Base-by-base conservation (phyloP, 1,140 invertebrate species). In the Pseudachorutes palmiensis region DNA sequence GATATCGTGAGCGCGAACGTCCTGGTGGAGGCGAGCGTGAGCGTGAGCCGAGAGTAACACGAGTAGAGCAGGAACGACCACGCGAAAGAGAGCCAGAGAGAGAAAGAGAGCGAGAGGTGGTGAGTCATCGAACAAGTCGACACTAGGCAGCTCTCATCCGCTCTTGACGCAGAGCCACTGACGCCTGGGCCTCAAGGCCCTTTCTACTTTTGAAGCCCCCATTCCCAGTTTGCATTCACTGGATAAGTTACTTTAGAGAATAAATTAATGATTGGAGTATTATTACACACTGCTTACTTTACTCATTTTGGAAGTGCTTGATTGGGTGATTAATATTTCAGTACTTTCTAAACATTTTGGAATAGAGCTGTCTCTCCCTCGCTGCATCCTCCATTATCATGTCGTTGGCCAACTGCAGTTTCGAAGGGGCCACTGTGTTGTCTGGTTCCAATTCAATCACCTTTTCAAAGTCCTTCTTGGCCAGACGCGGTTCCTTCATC, bases 281-380 rank as follows among this genome's bases (percentile, higher is more conserved):
- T 12, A 12, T 45, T 12, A 45, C 36, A 19, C 19, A 45, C 19
- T 45, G 9, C 9, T 9, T 45, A 45, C 36, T 9, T 45, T 45
- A 45, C 9, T 45, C 19, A 12, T 45, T 55, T 55, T 55, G 58
- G 30, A 60, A 31, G 26, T 57, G 5, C 51, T n/a, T 57, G 5
- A 14, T 57, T 57, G 24, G 5, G 5, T 57, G 24, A 26, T 57
- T 22, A 12, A 57, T n/a, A 26, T 5, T 5, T 9, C 58, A 60
- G 29, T 14, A 30, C 30, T 31, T 22, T 24, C 30, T 29, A 30
- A 99, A 98, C 91, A 99, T 97, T 77, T 94, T 94, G 1, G 87
- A 87, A 79, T 95, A 99, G 14, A 92, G 82, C 75, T 90, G 87
- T 80, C 93, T 95, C 76, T 98, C 94, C 71, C 87, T 87, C 48